Evolutionary conservation across 1,140 invertebrate genomes (phyloP).

Genomic region (Drosophila sechellia): DNA sequence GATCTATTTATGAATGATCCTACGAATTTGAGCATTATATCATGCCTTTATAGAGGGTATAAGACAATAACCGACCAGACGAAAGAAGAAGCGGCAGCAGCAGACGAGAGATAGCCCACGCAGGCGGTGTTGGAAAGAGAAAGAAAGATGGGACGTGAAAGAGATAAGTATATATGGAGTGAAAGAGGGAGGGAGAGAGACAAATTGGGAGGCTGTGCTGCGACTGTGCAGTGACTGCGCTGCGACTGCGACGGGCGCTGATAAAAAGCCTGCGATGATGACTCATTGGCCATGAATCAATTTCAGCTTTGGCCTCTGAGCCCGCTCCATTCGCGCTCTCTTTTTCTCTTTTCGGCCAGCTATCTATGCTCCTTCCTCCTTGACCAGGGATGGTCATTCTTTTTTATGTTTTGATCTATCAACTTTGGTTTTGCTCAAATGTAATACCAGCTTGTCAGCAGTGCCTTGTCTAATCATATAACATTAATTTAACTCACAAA

Average conservation of each 20-base stretch:
- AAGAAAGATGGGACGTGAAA: neutral
- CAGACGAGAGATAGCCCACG: slow-evolving; percentile 40
- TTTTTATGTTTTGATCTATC: too few species aligned
- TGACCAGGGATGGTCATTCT: neutral
- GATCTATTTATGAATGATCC: neutral
- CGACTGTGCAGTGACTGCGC: slow-evolving; percentile 2
- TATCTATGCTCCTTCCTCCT: slow-evolving; percentile 1
- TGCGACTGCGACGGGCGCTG: slow-evolving; percentile 36
- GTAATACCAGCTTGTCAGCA: neutral
- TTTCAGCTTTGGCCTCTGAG: slow-evolving; percentile 58
- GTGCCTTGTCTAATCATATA: neutral
- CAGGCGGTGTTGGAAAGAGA: slow-evolving; percentile 1
- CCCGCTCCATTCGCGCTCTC: slow-evolving; percentile 20
- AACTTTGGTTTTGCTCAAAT: neutral
- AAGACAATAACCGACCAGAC: slow-evolving; percentile 6
- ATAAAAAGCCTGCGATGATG: slow-evolving; percentile 68
- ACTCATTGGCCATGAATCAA: slow-evolving; percentile 72
- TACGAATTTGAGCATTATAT: neutral
- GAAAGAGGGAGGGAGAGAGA: slow-evolving; percentile 11
- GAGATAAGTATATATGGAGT: slow-evolving; percentile 4
- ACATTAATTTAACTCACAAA: neutral
- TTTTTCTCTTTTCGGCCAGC: neutral
- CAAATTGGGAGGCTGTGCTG: slow-evolving; percentile 31
- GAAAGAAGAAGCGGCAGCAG: slow-evolving; percentile 3
- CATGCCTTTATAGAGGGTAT: slow-evolving; percentile 3